Evolutionary conservation across 2,888 invertebrate genomes (phyloP).

Genomic region (Ectobius pallidus): DNA sequence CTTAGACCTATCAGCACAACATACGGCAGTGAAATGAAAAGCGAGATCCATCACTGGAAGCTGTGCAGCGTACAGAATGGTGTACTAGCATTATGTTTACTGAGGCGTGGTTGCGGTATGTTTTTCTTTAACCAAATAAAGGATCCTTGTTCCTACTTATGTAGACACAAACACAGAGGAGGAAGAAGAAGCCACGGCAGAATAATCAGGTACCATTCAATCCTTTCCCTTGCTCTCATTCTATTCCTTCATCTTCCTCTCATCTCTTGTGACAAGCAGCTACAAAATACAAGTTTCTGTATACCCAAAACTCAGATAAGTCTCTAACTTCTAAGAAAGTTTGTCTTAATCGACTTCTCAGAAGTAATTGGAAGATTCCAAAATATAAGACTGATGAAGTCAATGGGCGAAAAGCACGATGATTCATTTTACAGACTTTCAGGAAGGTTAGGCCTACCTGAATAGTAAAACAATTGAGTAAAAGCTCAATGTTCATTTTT

Average conservation of each 20-base stretch:
- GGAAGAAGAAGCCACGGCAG: too few relatives aligned
- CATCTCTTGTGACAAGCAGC: background rate
- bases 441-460: too few relatives aligned
- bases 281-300: background rate
- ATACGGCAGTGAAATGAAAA: too few relatives aligned
- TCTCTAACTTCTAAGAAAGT: background rate
- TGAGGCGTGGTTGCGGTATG: background rate
- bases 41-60: background rate
- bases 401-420: too few relatives aligned
- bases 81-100: background rate
- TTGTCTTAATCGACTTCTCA: background rate
- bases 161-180: background rate
- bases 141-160: slow-evolving; percentile 20
- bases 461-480: too few relatives aligned
- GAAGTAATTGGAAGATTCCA: too few relatives aligned
- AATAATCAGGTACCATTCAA: slow-evolving; percentile 19
- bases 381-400: too few relatives aligned
- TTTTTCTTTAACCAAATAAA: slow-evolving; percentile 17
- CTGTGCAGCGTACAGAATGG: background rate
- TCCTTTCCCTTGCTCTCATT: background rate
- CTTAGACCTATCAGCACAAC: too few relatives aligned
- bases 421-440: too few relatives aligned
- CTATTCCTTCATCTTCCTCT: background rate
- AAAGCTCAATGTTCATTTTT: too few relatives aligned
- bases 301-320: background rate